Evolutionary conservation across 64 coral and sea anemone genomes (phyloP), one percentile per base, ranked within the genome.

Genomic region (Pocillopora verrucosa): DNA sequence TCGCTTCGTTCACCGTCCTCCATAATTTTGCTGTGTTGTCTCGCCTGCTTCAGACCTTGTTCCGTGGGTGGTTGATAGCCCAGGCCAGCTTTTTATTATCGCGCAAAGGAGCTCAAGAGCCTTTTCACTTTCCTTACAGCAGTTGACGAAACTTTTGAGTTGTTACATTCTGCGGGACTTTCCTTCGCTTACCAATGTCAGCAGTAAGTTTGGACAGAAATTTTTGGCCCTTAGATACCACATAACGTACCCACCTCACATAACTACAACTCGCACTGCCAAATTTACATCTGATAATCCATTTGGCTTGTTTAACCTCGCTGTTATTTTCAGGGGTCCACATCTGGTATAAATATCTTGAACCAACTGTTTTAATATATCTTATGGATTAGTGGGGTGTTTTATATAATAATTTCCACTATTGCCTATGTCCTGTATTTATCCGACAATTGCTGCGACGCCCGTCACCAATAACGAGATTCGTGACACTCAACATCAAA

Each of bases 1-100:
- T 59, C 72, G 2, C 72, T 91, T 22, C 80, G 74, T 26, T 76
- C 89, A 4, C 34, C n/a, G n/a, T n/a, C 68, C 4, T 91, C 89
- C 5, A 85, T 84, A 22, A 38, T 91, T 16, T 65, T 91, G 34
- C 72, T 91, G 1, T 58, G 82, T 35, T 22, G 88, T 6, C 88
- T 90, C 16, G 88, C n/a, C 88, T 13, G 56, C 64, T 10, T 90
- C 78, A 65, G 88, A 90, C 36, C 41, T 90, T 34, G 78, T 63
- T n/a, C n/a, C 1, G 88, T 81, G 64, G 88, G 88, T 20, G n/a
- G n/a, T 56, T 90, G 14, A 67, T 90, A 0, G 77, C 36, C 2
- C 65, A 78, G 0, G n/a, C n/a, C 77, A 77, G 74, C 38, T 82
- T 10, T 72, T 80, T 51, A 61, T 90, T n/a, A n/a, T n/a, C n/a